Base-by-base conservation (phyloP, 2,797 vertebrate species). In the Lerista edwardsae region DNA sequence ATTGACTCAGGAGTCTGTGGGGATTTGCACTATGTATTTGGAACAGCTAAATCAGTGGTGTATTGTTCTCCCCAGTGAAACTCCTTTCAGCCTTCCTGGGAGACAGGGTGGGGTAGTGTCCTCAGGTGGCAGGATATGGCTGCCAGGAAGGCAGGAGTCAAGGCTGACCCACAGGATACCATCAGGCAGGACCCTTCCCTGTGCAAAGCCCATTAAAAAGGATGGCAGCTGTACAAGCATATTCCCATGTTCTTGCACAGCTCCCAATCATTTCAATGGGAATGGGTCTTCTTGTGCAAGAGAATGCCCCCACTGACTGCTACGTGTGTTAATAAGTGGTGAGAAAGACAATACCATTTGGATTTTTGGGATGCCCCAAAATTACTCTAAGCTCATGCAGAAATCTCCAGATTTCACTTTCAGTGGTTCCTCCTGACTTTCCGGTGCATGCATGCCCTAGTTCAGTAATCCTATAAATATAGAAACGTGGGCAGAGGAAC, bases 381-480 rank as follows among this genome's bases (percentile, higher is more conserved):
- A 4, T 67, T 36, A 29, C 31, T 51, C 21, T 55, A 36, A 65
- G 31, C 59, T 61, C 65, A 61, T 36, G 6, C 36, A 41, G 65
- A 44, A 69, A 44, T 25, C 36, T 61, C 8, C 21, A 7, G 29
- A 67, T 61, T 67, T 72, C 31, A 39, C 59, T 77, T 79, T 47
- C 31, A 71, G 27, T 55, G 8, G n/a, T 62, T 59, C 31, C 31
- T 75, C 21, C 64, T 14, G 31, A 12, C 21, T 83, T 75, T 71
- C 69, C 27, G 69, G 39, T 39, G 36, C 27, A 72, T 19, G 47
- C n/a, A n/a, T 44, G 44, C 68, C 47, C 72, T 29, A 36, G 55
- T 34, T 69, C 84, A n/a, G 6, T 39, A 76, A 39, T n/a, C 57
- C n/a, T 47, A 69, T 71, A 36, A 71, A 86, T 76, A 51, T 47